These are phyloP conservation scores for Bombylius discolor DNA, from an alignment of 2,888 invertebrate species.

Conservation along the genomic window DNA sequence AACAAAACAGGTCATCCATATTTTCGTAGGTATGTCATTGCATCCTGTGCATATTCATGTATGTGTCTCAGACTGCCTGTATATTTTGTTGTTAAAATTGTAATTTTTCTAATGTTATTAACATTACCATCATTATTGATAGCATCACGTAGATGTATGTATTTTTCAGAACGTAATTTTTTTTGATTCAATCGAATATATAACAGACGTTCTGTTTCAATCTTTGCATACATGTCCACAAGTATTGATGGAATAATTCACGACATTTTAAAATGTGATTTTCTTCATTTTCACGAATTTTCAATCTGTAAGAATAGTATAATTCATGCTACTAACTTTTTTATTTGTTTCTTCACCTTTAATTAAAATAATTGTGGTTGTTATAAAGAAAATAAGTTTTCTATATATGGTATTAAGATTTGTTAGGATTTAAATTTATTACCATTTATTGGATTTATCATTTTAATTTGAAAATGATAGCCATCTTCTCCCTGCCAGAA, in stretches of 20 bases:
- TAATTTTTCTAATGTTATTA: neutral
- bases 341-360: too few relatives aligned
- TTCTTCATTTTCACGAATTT: constrained; percentile 4
- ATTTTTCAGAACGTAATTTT: constrained; percentile 2
- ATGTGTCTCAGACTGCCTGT: constrained; percentile 28
- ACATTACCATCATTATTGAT: neutral
- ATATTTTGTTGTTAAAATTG: constrained; percentile 20
- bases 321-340: neutral
- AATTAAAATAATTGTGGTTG: too few relatives aligned
- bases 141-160: neutral
- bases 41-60: constrained; percentile 28
- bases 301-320: constrained; percentile 15
- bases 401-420: too few relatives aligned
- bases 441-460: constrained; percentile 1
- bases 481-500: constrained; percentile 20
- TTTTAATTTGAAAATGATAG: constrained; percentile 15
- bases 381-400: too few relatives aligned
- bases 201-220: neutral
- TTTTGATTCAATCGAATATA: neutral
- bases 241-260: constrained; percentile 24
- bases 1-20: neutral
- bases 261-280: constrained; percentile 18
- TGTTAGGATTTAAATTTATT: neutral
- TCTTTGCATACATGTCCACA: neutral
- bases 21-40: constrained; percentile 21